A percentile compares a stretch with the other conserved stretches of the same genome.
Evolutionary conservation across 2,797 vertebrate species (phyloP).

Genomic region (Sylvia borin): DNA sequence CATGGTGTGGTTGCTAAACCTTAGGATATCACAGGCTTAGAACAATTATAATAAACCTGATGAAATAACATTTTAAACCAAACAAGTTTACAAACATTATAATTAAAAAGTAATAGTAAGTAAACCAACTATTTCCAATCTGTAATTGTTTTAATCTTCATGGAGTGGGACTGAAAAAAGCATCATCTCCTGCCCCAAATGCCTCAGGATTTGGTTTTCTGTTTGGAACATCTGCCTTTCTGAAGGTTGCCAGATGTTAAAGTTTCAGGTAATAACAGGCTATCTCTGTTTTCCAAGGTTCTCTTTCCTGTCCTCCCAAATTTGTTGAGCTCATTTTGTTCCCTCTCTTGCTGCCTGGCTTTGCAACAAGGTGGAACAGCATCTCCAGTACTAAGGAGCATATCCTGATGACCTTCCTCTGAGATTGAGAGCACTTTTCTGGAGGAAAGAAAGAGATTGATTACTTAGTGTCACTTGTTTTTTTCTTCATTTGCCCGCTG

Average conservation of each 20-base stretch:
- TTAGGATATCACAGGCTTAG: conserved; percentile 16
- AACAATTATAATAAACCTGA: neutral
- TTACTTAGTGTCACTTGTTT: neutral
- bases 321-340: neutral
- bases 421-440: neutral
- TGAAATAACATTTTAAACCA: conserved; percentile 29
- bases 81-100: neutral
- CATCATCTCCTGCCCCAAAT: neutral
- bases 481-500: neutral
- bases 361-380: neutral
- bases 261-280: neutral
- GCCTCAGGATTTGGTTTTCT: neutral
- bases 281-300: neutral
- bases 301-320: neutral
- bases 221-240: neutral
- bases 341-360: neutral
- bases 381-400: neutral
- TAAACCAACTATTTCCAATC: neutral
- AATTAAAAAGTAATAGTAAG: neutral
- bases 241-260: conserved; percentile 5
- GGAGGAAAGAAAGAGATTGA: neutral
- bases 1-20: conserved; percentile 16
- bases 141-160: neutral
- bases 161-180: neutral
- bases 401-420: neutral